Conservation (phyloP, 2,797 vertebrate species). For the Lepidocolaptes lacrymiger region DNA sequence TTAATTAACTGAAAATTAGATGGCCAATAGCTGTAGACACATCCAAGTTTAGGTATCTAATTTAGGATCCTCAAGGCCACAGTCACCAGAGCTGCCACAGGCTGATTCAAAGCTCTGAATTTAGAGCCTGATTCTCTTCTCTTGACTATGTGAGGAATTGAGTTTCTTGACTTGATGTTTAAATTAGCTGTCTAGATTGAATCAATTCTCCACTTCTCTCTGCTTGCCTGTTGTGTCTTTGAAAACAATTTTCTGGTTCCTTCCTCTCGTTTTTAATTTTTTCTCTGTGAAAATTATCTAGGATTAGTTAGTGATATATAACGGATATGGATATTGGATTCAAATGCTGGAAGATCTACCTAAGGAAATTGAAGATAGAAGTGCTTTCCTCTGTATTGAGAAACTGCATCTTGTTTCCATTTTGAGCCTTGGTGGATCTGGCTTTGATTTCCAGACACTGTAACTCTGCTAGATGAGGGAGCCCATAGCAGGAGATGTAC, state of each 20-base stretch:
- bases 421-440: background rate
- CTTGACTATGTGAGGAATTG: background rate
- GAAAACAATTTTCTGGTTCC: background rate
- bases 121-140: conserved; percentile 8
- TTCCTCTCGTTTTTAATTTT: background rate
- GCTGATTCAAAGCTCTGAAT: conserved; percentile 9
- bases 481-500: background rate
- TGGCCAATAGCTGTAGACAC: background rate
- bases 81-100: background rate
- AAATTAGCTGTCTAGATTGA: background rate
- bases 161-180: background rate
- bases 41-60: background rate
- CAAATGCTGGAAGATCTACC: background rate
- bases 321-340: background rate
- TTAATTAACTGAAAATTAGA: background rate
- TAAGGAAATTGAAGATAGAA: background rate
- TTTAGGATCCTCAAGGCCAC: background rate
- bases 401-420: background rate
- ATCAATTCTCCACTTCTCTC: background rate
- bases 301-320: background rate
- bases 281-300: background rate
- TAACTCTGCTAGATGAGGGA: background rate
- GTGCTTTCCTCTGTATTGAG: background rate
- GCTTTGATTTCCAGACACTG: background rate
- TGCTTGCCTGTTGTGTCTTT: background rate